Percentiles rank a stretch among this genome's conserved stretches.
These are phyloP conservation scores for Quadroppia sp. DNA, from an alignment of 2,888 invertebrate genomes.

Conservation along the genomic window DNA sequence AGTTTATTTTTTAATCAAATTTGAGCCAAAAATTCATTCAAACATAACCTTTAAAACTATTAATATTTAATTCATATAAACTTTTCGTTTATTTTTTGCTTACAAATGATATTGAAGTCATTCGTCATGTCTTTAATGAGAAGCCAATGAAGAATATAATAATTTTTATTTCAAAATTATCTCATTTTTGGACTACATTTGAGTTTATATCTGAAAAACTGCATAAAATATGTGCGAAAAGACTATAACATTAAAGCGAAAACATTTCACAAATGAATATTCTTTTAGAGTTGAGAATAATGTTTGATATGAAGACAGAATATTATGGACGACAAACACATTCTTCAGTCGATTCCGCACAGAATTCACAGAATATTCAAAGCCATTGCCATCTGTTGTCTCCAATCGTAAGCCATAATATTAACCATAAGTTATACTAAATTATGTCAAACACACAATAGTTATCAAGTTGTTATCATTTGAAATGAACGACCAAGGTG, in stretches of 20 bases:
- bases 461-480: too few species aligned
- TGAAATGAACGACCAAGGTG: too few species aligned
- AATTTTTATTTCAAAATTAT: neutral
- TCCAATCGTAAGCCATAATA: too few species aligned
- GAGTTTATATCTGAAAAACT: neutral
- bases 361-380: too few species aligned
- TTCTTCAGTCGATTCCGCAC: neutral
- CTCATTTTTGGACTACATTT: neutral
- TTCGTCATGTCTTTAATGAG: conserved; percentile 11
- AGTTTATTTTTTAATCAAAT: neutral
- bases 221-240: neutral
- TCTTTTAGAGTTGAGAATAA: neutral
- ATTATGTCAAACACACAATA: too few species aligned
- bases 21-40: neutral
- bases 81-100: neutral
- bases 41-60: conserved; percentile 18
- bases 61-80: neutral
- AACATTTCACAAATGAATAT: conserved; percentile 1
- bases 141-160: neutral
- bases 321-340: neutral
- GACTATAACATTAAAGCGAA: too few species aligned
- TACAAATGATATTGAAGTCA: conserved; percentile 18
- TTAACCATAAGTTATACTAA: too few species aligned
- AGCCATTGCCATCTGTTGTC: too few species aligned
- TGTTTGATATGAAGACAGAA: conserved; percentile 1